A percentile compares a stretch with the other conserved stretches of the same genome.
phyloP scores from a whole-genome alignment of 1,140 invertebrate species.

The Panonychus citri region DNA sequence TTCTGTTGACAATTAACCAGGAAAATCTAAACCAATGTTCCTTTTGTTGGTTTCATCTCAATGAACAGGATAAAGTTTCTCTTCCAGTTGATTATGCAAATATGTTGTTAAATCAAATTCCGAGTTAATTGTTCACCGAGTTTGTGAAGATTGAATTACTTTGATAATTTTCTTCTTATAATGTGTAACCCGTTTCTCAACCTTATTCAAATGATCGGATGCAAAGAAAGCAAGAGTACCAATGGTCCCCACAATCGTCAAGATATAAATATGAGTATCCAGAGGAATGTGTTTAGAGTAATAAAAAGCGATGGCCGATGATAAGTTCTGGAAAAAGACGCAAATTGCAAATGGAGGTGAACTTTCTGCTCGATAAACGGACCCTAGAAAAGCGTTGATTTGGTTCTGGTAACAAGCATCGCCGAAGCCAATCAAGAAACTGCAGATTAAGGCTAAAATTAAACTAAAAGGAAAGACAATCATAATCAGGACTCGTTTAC shows the following conservation, averaged over 20 bases:
- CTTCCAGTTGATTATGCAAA: too few relatives aligned
- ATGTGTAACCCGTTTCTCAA: background rate
- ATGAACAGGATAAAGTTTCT: too few relatives aligned
- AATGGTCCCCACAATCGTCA: background rate
- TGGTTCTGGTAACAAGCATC: slow-evolving; percentile 88
- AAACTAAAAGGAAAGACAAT: slow-evolving; percentile 25
- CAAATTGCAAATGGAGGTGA: slow-evolving; percentile 81
- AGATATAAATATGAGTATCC: background rate
- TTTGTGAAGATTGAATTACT: too few relatives aligned
- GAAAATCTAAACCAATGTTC: too few relatives aligned
- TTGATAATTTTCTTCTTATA: too few relatives aligned
- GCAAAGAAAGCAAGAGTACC: background rate
- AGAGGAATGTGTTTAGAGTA: slow-evolving; percentile 33
- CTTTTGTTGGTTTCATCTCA: too few relatives aligned
- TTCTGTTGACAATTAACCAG: too few relatives aligned
- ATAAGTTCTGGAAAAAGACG: slow-evolving; percentile 80
- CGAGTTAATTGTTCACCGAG: too few relatives aligned
- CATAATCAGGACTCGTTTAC: too few relatives aligned
- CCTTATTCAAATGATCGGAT: background rate
- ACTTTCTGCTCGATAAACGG: slow-evolving; percentile 48
- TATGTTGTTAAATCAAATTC: too few relatives aligned
- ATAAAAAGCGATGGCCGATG: slow-evolving; percentile 65
- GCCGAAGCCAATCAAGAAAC: slow-evolving; percentile 73
- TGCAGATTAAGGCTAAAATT: slow-evolving; percentile 56
- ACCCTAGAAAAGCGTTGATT: slow-evolving; percentile 70